Evolutionary conservation across 2,797 vertebrate species (phyloP), one percentile per base, ranked within the genome.

Genomic region (Sternotherus odoratus): DNA sequence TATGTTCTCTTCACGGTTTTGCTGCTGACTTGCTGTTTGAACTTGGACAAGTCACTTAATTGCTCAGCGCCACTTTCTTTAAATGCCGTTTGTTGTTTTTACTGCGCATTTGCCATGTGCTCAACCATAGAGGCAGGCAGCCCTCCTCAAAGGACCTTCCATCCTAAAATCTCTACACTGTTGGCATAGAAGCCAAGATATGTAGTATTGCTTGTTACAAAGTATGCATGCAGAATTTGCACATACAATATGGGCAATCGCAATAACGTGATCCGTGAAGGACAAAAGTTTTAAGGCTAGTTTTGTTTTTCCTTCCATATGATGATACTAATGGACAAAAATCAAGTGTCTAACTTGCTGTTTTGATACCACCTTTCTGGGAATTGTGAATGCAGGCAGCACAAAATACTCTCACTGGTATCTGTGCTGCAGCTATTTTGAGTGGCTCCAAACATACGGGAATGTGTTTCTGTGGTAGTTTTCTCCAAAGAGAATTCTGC

Each of bases 391-490:
- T 82, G 80, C 80, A 94, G 87, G 86, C 89, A 91, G 82, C 86
- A 84, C 79, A 95, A 92, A 96, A 93, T 96, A 94, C 89, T 97
- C 91, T 87, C 87, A 5, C 85, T 94, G 96, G 94, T 92, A 96
- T 95, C 95, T 94, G 89, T 82, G 69, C 85, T 94, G 86, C 86
- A 95, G 88, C 95, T 96, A 95, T 96, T 95, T 95, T 93, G 93
- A 96, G 92, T 89, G 57, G 72, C 91, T 96, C 60, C 88, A 92
- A 95, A 95, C 91, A 95, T 95, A 95, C 87, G 90, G 86, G 95
- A 96, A 95, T 95, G 95, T 97, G 91, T 97, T 96, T 97, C 94
- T 97, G 96, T 10, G 89, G 90, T 94, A 94, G 91, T 93, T 93
- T 66, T 88, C 93, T 95, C 96, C 46, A 94, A 82, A 95, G 93